Conservation (phyloP, 2,888 invertebrate species). For the Phoronis australis region DNA sequence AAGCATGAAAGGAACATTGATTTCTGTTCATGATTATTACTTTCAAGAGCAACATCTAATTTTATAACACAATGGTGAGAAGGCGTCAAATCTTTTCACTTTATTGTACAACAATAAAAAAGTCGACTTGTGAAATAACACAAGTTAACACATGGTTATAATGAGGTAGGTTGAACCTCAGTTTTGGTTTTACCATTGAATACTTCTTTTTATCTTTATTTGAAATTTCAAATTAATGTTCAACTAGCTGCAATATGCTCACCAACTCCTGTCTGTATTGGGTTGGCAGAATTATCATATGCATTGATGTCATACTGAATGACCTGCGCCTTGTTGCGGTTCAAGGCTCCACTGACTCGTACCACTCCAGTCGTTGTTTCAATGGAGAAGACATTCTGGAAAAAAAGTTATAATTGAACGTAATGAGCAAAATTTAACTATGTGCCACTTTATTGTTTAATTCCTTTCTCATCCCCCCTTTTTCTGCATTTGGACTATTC, state of each 20-base stretch:
- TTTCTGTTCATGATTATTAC: too few species aligned
- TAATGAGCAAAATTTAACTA: neutral
- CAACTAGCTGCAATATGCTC: too few species aligned
- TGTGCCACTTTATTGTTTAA: too few species aligned
- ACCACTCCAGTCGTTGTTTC: constrained; percentile 74
- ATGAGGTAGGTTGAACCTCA: too few species aligned
- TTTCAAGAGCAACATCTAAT: too few species aligned
- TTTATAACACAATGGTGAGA: too few species aligned
- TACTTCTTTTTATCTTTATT: neutral
- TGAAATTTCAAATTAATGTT: constrained; percentile 8
- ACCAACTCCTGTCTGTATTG: constrained; percentile 73
- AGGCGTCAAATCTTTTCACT: too few species aligned
- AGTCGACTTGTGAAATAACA: neutral
- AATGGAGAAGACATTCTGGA: constrained; percentile 68
- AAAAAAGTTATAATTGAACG: constrained; percentile 4
- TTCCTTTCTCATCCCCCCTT: too few species aligned
- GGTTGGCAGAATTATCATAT: constrained; percentile 74
- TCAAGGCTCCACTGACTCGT: constrained; percentile 63
- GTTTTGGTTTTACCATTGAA: too few species aligned
- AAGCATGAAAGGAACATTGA: too few species aligned
- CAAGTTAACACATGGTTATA: too few species aligned
- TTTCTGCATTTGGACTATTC: too few species aligned
- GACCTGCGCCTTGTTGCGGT: constrained; percentile 74
- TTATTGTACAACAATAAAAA: neutral
- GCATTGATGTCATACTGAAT: constrained; percentile 75